Percentiles rank a stretch among this genome's conserved stretches.
These are phyloP conservation scores for Porites lobata DNA, from an alignment of 92 coral and sea anemone genomes.

Conservation along the genomic window DNA sequence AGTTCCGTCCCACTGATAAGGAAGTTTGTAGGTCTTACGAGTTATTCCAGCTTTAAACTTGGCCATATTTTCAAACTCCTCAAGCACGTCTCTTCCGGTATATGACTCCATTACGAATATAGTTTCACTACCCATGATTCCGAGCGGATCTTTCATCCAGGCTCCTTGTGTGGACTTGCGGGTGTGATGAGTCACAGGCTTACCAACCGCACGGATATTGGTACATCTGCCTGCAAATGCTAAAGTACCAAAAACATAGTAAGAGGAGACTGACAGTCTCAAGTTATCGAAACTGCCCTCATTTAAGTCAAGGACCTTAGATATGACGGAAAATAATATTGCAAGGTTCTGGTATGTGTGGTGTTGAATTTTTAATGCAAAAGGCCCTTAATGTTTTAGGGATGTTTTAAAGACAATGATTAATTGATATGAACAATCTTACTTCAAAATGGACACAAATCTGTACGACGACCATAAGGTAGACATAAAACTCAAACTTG, in stretches of 20 bases:
- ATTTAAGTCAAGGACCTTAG: too few species aligned
- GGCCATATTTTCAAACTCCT: conserved; percentile 46
- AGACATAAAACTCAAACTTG: too few species aligned
- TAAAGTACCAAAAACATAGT: too few species aligned
- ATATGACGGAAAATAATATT: too few species aligned
- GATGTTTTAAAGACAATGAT: too few species aligned
- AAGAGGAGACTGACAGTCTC: background rate
- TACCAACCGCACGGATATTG: conserved; percentile 36
- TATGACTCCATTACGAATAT: conserved; percentile 58
- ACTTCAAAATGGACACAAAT: too few species aligned
- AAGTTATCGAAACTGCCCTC: background rate
- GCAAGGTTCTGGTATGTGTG: too few species aligned
- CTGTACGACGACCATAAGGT: too few species aligned
- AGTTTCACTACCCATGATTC: conserved; percentile 46
- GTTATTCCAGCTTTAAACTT: conserved; percentile 59
- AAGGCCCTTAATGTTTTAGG: too few species aligned
- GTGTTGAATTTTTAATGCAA: too few species aligned
- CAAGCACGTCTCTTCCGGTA: background rate
- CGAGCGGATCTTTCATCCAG: conserved; percentile 80
- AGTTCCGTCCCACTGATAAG: conserved; percentile 63
- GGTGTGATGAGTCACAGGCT: conserved; percentile 44
- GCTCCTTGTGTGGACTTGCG: conserved; percentile 14
- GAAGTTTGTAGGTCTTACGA: conserved; percentile 46
- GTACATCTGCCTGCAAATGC: conserved; percentile 31
- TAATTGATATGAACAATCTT: too few species aligned